Evolutionary conservation across 2,888 invertebrate species (phyloP).

Genomic region (Thymelicus lineola): DNA sequence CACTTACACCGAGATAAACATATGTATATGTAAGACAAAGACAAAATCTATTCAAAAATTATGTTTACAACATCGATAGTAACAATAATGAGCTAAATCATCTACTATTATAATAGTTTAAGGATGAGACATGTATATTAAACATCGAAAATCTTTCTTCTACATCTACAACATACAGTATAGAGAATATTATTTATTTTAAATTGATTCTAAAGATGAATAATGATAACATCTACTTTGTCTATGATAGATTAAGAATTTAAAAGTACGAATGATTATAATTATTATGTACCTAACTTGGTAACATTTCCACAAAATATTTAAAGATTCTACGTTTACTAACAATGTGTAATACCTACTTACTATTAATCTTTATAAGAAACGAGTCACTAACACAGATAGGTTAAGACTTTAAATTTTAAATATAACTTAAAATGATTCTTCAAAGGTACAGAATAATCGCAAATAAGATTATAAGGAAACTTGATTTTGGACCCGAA

Average conservation of each 20-base stretch:
- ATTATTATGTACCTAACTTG: too few species aligned
- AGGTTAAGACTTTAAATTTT: too few species aligned
- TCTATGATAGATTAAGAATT: too few species aligned
- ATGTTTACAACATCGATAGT: slow-evolving; percentile 18
- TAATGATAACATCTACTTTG: not conserved
- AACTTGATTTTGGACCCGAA: slow-evolving; percentile 21
- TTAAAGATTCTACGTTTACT: too few species aligned
- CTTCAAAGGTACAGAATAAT: too few species aligned
- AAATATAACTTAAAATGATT: too few species aligned
- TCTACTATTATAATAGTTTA: not conserved
- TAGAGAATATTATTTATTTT: slow-evolving; percentile 3
- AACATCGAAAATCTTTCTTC: slow-evolving; percentile 4
- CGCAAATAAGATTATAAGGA: not conserved
- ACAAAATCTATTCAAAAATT: slow-evolving; percentile 2
- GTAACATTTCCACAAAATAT: too few species aligned
- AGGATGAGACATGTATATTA: slow-evolving; percentile 3
- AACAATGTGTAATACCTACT: too few species aligned
- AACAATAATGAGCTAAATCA: slow-evolving; percentile 17
- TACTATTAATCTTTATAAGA: too few species aligned
- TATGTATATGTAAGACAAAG: slow-evolving; percentile 4
- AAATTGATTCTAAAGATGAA: not conserved
- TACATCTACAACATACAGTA: not conserved
- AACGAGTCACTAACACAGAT: too few species aligned
- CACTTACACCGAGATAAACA: not conserved
- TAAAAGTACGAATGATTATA: too few species aligned